phyloP scores from a whole-genome alignment of 2,888 invertebrate species.

The Xanthia togata region DNA sequence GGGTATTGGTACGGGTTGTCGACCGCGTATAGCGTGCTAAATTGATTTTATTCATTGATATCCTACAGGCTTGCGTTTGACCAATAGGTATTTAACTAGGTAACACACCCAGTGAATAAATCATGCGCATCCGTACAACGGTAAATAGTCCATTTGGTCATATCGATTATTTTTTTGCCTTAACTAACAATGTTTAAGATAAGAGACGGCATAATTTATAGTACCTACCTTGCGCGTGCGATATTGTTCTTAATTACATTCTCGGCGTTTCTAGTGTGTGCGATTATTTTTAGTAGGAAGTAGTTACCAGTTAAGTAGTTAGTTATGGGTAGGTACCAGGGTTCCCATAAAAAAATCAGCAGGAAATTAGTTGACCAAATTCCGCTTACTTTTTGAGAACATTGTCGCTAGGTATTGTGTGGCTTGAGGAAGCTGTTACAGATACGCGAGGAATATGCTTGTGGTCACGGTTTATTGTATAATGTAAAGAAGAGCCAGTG shows the following conservation, averaged over 20 bases:
- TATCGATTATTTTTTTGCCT: conserved; percentile 16
- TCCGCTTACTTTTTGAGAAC: not conserved
- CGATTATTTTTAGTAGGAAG: not conserved
- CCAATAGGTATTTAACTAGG: no score
- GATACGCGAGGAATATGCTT: no score
- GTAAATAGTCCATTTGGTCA: not conserved
- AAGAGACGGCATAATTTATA: conserved; percentile 19
- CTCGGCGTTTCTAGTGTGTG: not conserved
- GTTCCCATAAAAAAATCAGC: not conserved
- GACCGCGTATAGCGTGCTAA: not conserved
- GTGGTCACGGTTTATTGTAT: no score
- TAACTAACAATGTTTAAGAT: conserved; percentile 36
- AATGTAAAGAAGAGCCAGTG: no score
- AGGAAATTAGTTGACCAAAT: not conserved
- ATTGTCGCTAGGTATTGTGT: not conserved
- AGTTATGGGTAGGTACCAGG: no score
- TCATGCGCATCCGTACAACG: not conserved
- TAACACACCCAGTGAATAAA: not conserved
- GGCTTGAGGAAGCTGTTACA: no score
- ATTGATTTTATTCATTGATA: not conserved
- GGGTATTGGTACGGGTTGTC: not conserved
- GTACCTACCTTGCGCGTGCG: conserved; percentile 17
- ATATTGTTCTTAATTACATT: conserved; percentile 17
- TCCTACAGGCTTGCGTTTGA: not conserved
- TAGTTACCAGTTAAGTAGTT: no score